Conservation (phyloP, 2,888 invertebrate genomes). For the Drosophila nigricruria region DNA sequence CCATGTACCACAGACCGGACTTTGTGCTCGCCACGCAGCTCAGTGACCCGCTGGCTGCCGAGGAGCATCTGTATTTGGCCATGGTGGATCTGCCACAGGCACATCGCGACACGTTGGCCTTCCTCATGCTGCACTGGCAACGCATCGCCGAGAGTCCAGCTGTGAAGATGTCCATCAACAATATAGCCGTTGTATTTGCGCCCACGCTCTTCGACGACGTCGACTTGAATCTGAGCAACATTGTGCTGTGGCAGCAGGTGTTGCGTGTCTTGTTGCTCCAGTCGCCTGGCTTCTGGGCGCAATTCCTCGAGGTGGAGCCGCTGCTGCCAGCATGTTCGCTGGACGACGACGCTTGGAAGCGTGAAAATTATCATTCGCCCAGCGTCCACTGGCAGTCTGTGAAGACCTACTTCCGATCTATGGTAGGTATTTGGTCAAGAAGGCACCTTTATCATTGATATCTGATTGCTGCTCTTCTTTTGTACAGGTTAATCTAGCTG, state of each 20-base stretch:
- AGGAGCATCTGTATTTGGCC: slow-evolving; percentile 57
- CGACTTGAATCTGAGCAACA: slow-evolving; percentile 59
- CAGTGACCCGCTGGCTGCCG: slow-evolving; percentile 37
- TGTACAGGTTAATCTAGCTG: slow-evolving; percentile 60
- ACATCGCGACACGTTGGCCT: slow-evolving; percentile 66
- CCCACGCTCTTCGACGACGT: slow-evolving; percentile 67
- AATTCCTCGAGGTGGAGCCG: slow-evolving; percentile 65
- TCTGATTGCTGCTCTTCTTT: not conserved
- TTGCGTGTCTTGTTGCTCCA: slow-evolving; percentile 45
- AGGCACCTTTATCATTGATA: fast-evolving
- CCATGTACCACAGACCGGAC: slow-evolving; percentile 46
- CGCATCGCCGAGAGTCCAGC: slow-evolving; percentile 63
- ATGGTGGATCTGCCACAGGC: slow-evolving; percentile 53
- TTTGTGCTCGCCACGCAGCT: slow-evolving; percentile 60
- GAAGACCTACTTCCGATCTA: slow-evolving; percentile 70
- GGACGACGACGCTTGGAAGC: slow-evolving; percentile 52
- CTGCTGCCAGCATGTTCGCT: slow-evolving; percentile 32
- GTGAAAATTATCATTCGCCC: slow-evolving; percentile 38
- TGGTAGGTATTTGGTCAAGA: slow-evolving; percentile 48
- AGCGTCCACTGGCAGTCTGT: slow-evolving; percentile 57
- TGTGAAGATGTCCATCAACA: slow-evolving; percentile 60
- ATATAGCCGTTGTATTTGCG: slow-evolving; percentile 67
- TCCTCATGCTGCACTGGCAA: slow-evolving; percentile 72
- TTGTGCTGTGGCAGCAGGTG: slow-evolving; percentile 66
- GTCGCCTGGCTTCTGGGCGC: slow-evolving; percentile 57